Evolutionary conservation across 2,888 invertebrate genomes (phyloP), one percentile per base, ranked within the genome.

Genomic region (Trypoxylon attenuatum): DNA sequence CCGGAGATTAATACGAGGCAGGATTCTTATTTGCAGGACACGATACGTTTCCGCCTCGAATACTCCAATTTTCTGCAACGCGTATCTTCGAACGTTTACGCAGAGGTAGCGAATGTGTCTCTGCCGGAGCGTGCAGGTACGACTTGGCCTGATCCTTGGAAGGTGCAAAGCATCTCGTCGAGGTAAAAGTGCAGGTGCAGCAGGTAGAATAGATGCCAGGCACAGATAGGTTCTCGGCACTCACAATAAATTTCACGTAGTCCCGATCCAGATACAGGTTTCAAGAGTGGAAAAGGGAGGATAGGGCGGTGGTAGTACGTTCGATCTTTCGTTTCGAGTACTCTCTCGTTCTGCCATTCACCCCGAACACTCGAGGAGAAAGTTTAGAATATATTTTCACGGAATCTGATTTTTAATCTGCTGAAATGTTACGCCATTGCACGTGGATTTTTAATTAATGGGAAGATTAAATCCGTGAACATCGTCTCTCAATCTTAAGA

Each of bases 151-250:
- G 43, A 46, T 49, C 66, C 59, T 25, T 56, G 46, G 58, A 54
- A 69, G 55, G 55, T 58, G 61, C 58, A 55, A 58, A 61, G 42
- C 69, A 50, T 49, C 61, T 55, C 53, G 49, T 39, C 29, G 41
- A 16, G 53, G 72, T 55, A 63, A 61, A 69, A 72, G 60, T 69
- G 71, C 72, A 66, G 73, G 65, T 60, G 72, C 68, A 70, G 43
- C 62, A 38, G 65, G 58, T 55, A 49, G 72, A 67, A 72, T 73
- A 66, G 73, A 69, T 63, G 55, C 53, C 61, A 55, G 45, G 43
- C 41, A 29, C 13, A 52, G 61, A 71, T 71, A 64, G 60, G 52
- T 63, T 59, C 67, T 42, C 52, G 58, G 64, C 53, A 55, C 62
- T 64, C 64, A 68, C 63, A 47, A 72, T 72, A 69, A 68, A 65